A percentile compares a stretch with the other conserved stretches of the same genome.
These are phyloP conservation scores for Lordiphosa andalusiaca DNA, from an alignment of 2,888 invertebrate species.

Conservation along the genomic window DNA sequence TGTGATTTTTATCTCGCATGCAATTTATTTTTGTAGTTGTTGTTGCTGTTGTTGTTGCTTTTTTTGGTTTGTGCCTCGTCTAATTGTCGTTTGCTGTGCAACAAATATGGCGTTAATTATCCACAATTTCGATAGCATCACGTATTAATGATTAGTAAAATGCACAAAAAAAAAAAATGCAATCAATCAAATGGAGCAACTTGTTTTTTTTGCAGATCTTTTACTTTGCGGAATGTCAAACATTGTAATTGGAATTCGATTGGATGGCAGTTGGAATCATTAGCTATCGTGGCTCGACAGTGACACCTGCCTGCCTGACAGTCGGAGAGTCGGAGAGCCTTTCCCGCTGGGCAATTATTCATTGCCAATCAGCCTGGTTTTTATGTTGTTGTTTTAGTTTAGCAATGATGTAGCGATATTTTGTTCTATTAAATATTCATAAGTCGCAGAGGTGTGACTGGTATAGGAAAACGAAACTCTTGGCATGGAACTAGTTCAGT, in stretches of 20 bases:
- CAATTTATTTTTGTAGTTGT: conserved; percentile 50
- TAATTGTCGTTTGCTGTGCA: conserved; percentile 39
- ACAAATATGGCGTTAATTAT: conserved; percentile 75
- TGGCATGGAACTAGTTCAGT: background rate
- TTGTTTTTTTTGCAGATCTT: conserved; percentile 44
- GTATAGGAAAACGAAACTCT: background rate
- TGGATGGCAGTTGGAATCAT: conserved; percentile 36
- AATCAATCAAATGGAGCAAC: conserved; percentile 65
- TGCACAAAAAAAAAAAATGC: conserved; percentile 31
- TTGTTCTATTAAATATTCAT: conserved; percentile 20
- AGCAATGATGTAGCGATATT: conserved; percentile 18
- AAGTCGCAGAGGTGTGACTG: conserved; percentile 20
- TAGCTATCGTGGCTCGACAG: conserved; percentile 14
- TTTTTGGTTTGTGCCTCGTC: conserved; percentile 35
- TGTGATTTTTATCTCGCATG: conserved; percentile 60
- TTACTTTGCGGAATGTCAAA: conserved; percentile 55
- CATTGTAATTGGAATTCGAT: conserved; percentile 67
- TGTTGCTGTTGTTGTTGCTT: conserved; percentile 24
- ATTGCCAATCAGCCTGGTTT: conserved; percentile 32
- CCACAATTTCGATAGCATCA: conserved; percentile 73
- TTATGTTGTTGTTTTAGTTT: conserved; percentile 17
- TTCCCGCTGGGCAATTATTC: conserved; percentile 64
- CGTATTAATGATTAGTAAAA: conserved; percentile 70
- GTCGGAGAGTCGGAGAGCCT: conserved; percentile 33
- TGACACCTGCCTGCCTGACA: conserved; percentile 52